Percentiles rank a stretch among this genome's conserved stretches.
These are phyloP conservation scores for Amniataba percoides DNA, from an alignment of 2,797 vertebrate genomes.

Conservation along the genomic window DNA sequence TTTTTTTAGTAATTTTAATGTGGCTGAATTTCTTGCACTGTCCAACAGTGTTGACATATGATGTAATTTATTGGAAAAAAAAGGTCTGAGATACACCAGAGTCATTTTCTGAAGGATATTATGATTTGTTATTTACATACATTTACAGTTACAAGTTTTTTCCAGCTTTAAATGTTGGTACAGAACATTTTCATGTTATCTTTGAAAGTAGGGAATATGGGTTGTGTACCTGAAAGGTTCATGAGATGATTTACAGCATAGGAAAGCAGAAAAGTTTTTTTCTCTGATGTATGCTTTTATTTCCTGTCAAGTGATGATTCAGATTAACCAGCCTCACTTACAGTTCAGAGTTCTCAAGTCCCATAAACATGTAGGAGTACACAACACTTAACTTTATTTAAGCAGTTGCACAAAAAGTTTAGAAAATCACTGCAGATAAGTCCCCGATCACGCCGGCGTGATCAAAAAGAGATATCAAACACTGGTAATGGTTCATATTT, in stretches of 20 bases:
- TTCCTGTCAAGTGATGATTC: not conserved
- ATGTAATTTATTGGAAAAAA: conserved; percentile 3
- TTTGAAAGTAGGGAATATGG: not conserved
- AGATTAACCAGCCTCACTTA: not conserved
- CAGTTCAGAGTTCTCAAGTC: not conserved
- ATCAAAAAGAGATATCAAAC: too few relatives aligned
- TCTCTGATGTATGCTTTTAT: conserved; percentile 5
- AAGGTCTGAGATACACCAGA: conserved; percentile 13
- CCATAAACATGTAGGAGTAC: not conserved
- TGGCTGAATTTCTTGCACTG: conserved; percentile 13
- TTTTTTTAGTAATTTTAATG: not conserved
- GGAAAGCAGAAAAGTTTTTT: not conserved
- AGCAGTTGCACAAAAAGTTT: too few relatives aligned
- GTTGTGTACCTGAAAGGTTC: not conserved
- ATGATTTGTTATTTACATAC: not conserved
- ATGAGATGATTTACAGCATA: not conserved
- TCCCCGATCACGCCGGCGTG: too few relatives aligned
- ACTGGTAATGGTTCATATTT: too few relatives aligned
- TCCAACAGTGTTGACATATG: not conserved
- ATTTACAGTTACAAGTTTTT: not conserved
- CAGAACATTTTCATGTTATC: not conserved
- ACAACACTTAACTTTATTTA: too few relatives aligned
- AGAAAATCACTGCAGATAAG: too few relatives aligned
- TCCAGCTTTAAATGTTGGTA: not conserved
- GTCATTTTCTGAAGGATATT: conserved; percentile 29